These are phyloP conservation scores for Ooceraea biroi DNA, from an alignment of 1,140 invertebrate species.

Conservation along the genomic window DNA sequence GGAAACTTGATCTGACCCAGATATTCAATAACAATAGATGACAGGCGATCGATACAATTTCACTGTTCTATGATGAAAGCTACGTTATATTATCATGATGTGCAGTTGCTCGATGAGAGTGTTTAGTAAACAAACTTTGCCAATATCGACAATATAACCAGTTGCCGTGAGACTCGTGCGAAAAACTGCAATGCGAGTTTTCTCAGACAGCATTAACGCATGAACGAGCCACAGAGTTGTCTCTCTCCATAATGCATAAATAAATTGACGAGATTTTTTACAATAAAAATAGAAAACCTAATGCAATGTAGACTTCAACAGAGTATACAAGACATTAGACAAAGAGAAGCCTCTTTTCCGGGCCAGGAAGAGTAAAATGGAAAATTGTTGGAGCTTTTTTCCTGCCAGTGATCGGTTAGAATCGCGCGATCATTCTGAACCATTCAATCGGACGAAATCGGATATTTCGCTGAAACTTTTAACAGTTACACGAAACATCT, in stretches of 20 bases:
- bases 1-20: neutral
- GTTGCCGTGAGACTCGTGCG: slow-evolving; percentile 12
- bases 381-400: slow-evolving; percentile 69
- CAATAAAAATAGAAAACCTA: neutral
- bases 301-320: no score
- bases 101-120: neutral
- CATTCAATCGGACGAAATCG: slow-evolving; percentile 65
- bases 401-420: slow-evolving; percentile 56
- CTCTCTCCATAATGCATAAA: slow-evolving; percentile 49
- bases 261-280: slow-evolving; percentile 49
- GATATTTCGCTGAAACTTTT: slow-evolving; percentile 61
- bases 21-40: neutral
- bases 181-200: slow-evolving; percentile 16
- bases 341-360: no score
- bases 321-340: no score
- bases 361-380: neutral
- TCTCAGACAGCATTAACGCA: slow-evolving; percentile 11
- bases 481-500: slow-evolving; percentile 47
- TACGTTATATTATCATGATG: neutral
- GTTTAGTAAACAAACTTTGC: slow-evolving; percentile 40
- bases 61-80: neutral
- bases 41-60: slow-evolving; percentile 31
- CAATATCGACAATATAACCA: slow-evolving; percentile 53
- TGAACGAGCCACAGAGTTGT: neutral
- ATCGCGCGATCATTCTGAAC: slow-evolving; percentile 52